These are phyloP conservation scores for Tachysurus fulvidraco DNA, from an alignment of 2,113 vertebrate species.

Conservation along the genomic window DNA sequence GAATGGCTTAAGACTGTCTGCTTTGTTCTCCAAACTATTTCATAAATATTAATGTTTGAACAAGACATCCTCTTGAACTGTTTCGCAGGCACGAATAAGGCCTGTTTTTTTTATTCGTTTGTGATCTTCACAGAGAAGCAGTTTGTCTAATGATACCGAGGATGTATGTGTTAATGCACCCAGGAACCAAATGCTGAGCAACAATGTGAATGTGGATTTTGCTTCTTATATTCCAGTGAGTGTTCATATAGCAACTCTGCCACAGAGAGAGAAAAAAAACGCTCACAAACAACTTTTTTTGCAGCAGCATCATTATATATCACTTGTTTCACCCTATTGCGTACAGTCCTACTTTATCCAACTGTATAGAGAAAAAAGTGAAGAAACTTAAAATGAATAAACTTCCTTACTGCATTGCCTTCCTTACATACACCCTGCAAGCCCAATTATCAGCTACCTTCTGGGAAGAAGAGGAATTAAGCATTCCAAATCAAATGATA, in stretches of 20 bases:
- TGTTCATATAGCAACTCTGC: neutral
- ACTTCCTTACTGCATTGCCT: neutral
- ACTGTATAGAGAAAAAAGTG: neutral
- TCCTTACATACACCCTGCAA: neutral
- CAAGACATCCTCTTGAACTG: conserved; percentile 33
- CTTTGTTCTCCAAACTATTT: conserved; percentile 10
- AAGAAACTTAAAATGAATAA: neutral
- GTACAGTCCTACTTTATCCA: neutral
- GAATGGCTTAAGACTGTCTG: neutral
- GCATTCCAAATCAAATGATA: neutral
- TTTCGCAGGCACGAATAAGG: neutral
- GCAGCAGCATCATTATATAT: neutral
- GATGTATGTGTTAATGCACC: neutral
- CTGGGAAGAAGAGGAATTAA: neutral
- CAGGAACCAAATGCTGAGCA: neutral
- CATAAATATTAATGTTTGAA: conserved; percentile 49
- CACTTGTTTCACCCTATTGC: neutral
- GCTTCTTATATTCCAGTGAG: neutral
- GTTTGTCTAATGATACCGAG: neutral
- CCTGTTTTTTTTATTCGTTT: conserved; percentile 19
- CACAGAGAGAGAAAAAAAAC: neutral
- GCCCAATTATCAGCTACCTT: neutral
- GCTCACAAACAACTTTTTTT: neutral
- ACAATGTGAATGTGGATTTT: neutral
- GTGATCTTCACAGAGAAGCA: neutral